Evolutionary conservation across 2,113 vertebrate genomes (phyloP).

Genomic region (Tachuris rubrigastra): DNA sequence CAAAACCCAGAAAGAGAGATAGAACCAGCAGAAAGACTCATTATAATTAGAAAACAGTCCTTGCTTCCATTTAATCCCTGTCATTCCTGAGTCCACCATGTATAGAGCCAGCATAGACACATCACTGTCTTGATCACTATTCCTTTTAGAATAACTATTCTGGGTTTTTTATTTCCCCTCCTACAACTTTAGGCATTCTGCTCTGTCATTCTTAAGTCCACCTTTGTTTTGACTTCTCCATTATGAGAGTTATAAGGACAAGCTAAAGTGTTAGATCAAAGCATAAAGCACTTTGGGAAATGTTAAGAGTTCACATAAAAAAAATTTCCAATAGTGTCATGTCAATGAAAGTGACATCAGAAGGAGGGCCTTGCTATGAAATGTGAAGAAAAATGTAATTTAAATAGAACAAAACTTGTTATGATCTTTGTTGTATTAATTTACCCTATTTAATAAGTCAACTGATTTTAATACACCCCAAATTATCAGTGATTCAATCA

Average conservation of each 20-base stretch:
- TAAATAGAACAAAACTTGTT: neutral
- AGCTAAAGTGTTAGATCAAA: neutral
- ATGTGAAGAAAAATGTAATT: neutral
- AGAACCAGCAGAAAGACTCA: neutral
- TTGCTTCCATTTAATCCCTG: neutral
- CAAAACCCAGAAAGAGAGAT: neutral
- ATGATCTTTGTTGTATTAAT: neutral
- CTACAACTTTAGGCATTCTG: neutral
- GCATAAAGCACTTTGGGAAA: neutral
- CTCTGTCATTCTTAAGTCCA: neutral
- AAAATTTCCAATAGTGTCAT: neutral
- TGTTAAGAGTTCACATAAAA: neutral
- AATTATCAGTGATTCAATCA: neutral
- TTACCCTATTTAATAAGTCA: neutral
- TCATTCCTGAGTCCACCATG: neutral
- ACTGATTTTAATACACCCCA: neutral
- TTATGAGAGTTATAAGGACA: neutral
- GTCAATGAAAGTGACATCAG: neutral
- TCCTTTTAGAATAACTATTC: neutral
- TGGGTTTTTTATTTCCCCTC: neutral
- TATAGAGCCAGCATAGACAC: neutral
- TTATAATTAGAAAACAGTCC: neutral
- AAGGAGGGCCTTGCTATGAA: neutral
- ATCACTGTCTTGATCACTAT: neutral
- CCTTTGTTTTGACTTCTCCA: neutral